These are phyloP conservation scores for Peromyscus leucopus DNA, from an alignment of 2,113 vertebrate genomes.

Conservation along the genomic window DNA sequence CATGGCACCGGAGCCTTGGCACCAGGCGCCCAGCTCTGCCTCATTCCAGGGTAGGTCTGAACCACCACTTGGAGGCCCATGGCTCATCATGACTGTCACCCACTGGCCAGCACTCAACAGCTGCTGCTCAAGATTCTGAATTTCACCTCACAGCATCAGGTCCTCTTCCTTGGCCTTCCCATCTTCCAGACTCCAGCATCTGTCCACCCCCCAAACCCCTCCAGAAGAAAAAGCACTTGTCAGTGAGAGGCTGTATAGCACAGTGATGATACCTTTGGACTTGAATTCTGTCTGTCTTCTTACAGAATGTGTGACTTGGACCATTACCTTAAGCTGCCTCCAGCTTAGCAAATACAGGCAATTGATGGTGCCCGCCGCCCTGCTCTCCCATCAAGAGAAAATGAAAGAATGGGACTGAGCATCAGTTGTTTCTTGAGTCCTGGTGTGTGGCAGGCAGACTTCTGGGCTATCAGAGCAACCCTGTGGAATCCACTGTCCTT, in stretches of 20 bases:
- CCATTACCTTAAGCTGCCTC: too few species aligned
- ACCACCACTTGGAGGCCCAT: background rate
- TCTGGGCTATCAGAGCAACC: background rate
- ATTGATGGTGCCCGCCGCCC: too few species aligned
- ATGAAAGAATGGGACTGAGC: too few species aligned
- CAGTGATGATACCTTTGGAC: background rate
- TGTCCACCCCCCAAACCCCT: too few species aligned
- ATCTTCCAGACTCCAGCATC: background rate
- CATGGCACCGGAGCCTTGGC: accelerated
- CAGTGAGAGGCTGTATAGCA: background rate
- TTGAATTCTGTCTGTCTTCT: background rate
- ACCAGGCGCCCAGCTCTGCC: background rate
- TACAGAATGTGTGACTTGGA: background rate
- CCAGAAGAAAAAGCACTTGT: background rate
- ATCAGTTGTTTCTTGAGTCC: background rate
- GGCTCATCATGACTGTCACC: background rate
- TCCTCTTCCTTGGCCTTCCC: background rate
- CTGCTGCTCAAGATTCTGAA: background rate
- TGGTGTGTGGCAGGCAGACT: background rate
- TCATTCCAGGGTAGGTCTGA: background rate
- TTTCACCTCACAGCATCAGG: background rate
- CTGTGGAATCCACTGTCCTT: background rate
- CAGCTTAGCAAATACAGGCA: background rate
- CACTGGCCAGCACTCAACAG: background rate
- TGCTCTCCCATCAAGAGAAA: background rate